A percentile compares a stretch with the other conserved stretches of the same genome.
Conservation (phyloP, 2,797 vertebrate species). For the Sebastes aleutianus region DNA sequence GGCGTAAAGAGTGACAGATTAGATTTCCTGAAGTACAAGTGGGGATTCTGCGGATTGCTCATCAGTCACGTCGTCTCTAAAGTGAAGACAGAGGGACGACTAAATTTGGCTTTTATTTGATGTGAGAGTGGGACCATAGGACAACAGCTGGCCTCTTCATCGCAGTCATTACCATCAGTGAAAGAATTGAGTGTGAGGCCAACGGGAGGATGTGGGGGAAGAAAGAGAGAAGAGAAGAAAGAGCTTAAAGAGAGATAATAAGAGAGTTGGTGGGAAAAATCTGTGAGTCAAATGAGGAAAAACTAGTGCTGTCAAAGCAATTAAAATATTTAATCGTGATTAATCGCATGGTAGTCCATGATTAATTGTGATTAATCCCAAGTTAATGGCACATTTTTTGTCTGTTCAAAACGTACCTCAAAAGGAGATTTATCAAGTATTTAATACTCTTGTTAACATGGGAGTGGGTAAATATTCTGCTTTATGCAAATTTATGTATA, state of each 20-base stretch:
- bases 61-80: conserved; percentile 25
- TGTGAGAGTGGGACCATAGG: background rate
- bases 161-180: background rate
- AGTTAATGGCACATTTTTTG: too few relatives aligned
- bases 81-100: conserved; percentile 35
- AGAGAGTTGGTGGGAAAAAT: background rate
- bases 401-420: too few relatives aligned
- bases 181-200: background rate
- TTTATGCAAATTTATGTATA: too few relatives aligned
- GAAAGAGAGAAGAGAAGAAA: background rate
- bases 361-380: too few relatives aligned
- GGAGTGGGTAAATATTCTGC: too few relatives aligned
- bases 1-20: conserved; percentile 51
- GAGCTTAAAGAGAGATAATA: background rate
- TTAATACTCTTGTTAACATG: too few relatives aligned
- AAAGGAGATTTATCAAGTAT: too few relatives aligned
- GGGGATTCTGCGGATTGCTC: conserved; percentile 25
- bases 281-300: conserved; percentile 11
- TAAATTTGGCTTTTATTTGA: conserved; percentile 27
- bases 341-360: too few relatives aligned
- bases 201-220: background rate
- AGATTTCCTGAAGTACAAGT: conserved; percentile 56
- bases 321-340: too few relatives aligned
- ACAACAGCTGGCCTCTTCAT: background rate
- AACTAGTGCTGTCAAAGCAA: background rate